Base-by-base conservation (phyloP, 2,113 vertebrate species). In the Limanda limanda region DNA sequence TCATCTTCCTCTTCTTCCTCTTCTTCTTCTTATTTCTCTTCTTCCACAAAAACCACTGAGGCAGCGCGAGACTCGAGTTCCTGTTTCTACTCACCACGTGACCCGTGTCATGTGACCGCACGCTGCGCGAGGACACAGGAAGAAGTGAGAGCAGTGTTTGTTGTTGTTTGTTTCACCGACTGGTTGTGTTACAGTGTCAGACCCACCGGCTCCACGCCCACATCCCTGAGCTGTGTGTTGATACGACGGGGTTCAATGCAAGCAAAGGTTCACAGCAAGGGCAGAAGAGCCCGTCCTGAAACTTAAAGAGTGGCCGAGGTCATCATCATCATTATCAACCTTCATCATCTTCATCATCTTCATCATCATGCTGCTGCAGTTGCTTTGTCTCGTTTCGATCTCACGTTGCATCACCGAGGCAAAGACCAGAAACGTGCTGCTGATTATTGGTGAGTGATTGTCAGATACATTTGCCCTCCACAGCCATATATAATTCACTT, bases 371-470 rank as follows among this genome's bases (percentile, higher is more conserved):
- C 25, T 70, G 21, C 3, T 62, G 1, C 21, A 25, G 24, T 3
- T 78, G 2, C 1, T 91, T 6, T 2, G 73, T 65, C 27, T 91
- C 2, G 2, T 79, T 27, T 6, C 81, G 48, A 42, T 68, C 7
- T 77, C 56, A 9, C 72, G 25, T 60, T 27, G n/a, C 61, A 8
- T 62, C 11, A 84, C 7, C 1, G 75, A 88, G 47, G 67, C 87
- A 42, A 78, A 90, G 71, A 87, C 20, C 1, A 92, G 93, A 81
- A 93, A 95, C 23, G 94, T 94, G 0, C 92, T 95, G 2, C 78
- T 95, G 0, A 95, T 95, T 4, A 94, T 95, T 5, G 95, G 95
- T 95, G 76, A 92, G 91, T 84, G 7, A 1, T 31, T 31, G 4
- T 31, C 27, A 31, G 27, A 31, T 31, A 31, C 27, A 31, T 31